These are phyloP conservation scores for Propithecus deckenii DNA, from an alignment of 2,797 vertebrate species.

Conservation along the genomic window DNA sequence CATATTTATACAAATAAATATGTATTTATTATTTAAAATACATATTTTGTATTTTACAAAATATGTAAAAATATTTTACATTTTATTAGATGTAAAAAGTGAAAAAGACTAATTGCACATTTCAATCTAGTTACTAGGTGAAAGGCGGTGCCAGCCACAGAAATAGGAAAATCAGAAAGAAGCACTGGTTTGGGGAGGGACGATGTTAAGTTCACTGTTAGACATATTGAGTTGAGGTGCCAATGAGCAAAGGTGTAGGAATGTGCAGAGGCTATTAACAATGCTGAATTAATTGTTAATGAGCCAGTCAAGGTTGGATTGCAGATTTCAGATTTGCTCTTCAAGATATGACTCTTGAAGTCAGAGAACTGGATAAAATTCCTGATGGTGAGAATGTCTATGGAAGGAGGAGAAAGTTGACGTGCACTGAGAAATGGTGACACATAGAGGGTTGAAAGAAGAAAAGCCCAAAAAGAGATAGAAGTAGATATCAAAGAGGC, in stretches of 20 bases:
- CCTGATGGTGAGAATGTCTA: not conserved
- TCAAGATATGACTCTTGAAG: not conserved
- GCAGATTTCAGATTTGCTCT: not conserved
- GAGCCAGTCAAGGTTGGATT: not conserved
- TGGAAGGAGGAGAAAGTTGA: not conserved
- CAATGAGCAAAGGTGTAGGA: not conserved
- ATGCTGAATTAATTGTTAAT: not conserved
- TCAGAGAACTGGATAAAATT: not conserved
- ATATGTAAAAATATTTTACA: too few species aligned
- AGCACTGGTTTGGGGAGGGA: not conserved
- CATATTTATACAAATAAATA: too few species aligned
- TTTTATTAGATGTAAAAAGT: not conserved
- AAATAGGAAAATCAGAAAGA: not conserved
- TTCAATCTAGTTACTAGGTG: not conserved
- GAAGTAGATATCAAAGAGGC: not conserved
- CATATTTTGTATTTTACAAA: too few species aligned
- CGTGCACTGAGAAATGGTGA: not conserved
- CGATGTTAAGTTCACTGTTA: not conserved
- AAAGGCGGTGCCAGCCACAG: not conserved
- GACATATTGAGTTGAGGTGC: not conserved
- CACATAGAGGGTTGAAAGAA: not conserved
- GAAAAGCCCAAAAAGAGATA: not conserved
- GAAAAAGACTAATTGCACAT: not conserved
- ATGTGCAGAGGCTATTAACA: not conserved
- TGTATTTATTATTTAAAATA: too few species aligned